Percentiles rank a stretch among this genome's conserved stretches.
phyloP scores from a whole-genome alignment of 2,797 vertebrate species.

The Dallia pectoralis region DNA sequence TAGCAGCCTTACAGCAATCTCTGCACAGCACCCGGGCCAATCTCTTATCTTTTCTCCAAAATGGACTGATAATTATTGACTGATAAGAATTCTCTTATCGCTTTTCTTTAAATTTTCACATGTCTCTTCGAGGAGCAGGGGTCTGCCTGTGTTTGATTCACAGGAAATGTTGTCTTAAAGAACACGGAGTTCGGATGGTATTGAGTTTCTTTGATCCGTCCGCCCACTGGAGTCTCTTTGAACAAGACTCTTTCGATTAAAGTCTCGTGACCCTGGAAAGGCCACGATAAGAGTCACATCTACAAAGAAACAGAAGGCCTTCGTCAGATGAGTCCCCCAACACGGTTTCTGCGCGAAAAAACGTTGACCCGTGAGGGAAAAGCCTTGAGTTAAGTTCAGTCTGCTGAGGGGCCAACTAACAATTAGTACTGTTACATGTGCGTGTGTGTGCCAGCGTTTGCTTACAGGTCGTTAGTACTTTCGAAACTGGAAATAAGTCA shows the following conservation, averaged over 20 bases:
- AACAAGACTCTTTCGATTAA: slow-evolving; percentile 52
- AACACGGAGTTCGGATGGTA: slow-evolving; percentile 38
- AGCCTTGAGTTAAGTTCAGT: not conserved
- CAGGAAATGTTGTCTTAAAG: slow-evolving; percentile 36
- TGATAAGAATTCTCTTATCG: slow-evolving; percentile 10
- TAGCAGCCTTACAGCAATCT: slow-evolving; percentile 24
- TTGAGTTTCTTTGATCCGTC: slow-evolving; percentile 61
- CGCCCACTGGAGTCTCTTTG: slow-evolving; percentile 55
- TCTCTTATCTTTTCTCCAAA: slow-evolving; percentile 33
- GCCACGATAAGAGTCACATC: slow-evolving; percentile 29
- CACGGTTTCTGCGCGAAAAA: not conserved
- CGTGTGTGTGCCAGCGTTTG: not conserved
- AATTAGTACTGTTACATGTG: not conserved
- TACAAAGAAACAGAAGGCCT: slow-evolving; percentile 28
- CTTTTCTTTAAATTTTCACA: slow-evolving; percentile 22
- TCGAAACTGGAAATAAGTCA: not conserved
- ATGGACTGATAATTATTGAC: slow-evolving; percentile 27
- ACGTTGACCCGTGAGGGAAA: not conserved
- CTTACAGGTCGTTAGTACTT: not conserved
- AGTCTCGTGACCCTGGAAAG: slow-evolving; percentile 27
- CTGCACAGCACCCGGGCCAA: slow-evolving; percentile 30
- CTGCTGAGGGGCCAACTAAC: not conserved
- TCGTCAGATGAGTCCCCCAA: not conserved
- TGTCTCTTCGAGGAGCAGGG: slow-evolving; percentile 19
- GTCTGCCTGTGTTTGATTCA: slow-evolving; percentile 43